Evolutionary conservation across 2,888 invertebrate species (phyloP), one percentile per base, ranked within the genome.

Genomic region (Microplitis deprimator): DNA sequence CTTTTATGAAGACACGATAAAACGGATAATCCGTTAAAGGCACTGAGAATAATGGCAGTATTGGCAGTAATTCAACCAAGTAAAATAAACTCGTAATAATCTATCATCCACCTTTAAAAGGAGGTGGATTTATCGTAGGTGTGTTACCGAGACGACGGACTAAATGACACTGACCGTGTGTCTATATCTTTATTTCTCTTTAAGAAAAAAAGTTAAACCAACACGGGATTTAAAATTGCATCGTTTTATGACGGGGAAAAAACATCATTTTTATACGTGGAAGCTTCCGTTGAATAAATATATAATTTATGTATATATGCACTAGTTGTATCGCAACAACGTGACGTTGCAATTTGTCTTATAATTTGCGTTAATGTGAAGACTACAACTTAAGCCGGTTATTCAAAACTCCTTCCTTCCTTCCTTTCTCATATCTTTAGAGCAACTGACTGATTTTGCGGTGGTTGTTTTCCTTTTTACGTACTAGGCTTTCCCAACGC

Each of bases 401-500:
- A 59, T 75, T 75, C 73, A 77, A 76, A 13, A 50, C 50, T 50
- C 13, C 29, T 61, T 77, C 70, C 74, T 77, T 76, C 73, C 39
- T 81, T 77, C 75, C 72, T 77, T 77, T 77, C 74, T 71, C 69
- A 75, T 73, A 16, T 16, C 6, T 60, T 61, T 16, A 10, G n/a
- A 6, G 5, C 38, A 60, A 20, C 16, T 20, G 29, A 20, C 6
- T 29, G 17, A 68, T 16, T 40, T 67, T 65, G 50, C 40, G 10
- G 50, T 70, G 76, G 75, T 75, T 77, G 71, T 70, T 72, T 82
- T 77, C 77, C 82, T 77, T 79, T 78, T 83, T 82, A 81, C 81
- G 81, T 82, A 81, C 79, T 81, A 83, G 83, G 77, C 79, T 85
- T 81, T 86, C 80, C 85, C 84, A 79, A 79, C 80, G 81, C 79